Evolutionary conservation across 2,113 vertebrate genomes (phyloP).

Genomic region (Xerus inauris): DNA sequence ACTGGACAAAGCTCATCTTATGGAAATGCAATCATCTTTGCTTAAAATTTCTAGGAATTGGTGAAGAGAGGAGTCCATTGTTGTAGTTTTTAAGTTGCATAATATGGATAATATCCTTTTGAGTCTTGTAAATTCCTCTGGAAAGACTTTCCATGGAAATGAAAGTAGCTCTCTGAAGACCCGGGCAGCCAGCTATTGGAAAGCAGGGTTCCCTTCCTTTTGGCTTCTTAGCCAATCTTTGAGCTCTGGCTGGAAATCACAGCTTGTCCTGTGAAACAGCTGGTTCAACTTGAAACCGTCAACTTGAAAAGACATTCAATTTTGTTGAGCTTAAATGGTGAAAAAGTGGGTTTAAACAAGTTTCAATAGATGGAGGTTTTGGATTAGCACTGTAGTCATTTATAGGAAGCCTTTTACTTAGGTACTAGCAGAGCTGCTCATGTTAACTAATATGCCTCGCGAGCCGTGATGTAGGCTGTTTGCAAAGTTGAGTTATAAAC

Average conservation of each 20-base stretch:
- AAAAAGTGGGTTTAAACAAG: neutral
- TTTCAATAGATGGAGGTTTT: neutral
- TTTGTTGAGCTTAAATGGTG: neutral
- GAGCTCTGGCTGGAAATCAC: neutral
- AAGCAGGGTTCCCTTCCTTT: neutral
- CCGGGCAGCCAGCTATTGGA: neutral
- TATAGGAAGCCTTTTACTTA: neutral
- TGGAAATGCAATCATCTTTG: neutral
- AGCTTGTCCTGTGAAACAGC: slow-evolving; percentile 13
- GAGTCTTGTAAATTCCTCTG: neutral
- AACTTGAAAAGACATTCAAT: neutral
- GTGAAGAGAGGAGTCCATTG: neutral
- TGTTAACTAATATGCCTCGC: neutral
- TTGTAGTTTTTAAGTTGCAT: neutral
- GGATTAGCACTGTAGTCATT: neutral
- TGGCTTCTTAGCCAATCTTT: neutral
- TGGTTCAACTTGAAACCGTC: neutral
- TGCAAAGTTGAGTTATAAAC: neutral
- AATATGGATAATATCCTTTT: neutral
- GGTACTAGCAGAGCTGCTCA: neutral
- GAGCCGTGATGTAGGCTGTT: neutral
- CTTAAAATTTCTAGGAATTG: neutral
- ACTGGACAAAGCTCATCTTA: neutral
- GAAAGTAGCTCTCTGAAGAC: neutral
- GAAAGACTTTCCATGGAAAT: neutral